These are phyloP conservation scores for Atractosteus spatula DNA, from an alignment of 2,113 vertebrate species.

Conservation along the genomic window DNA sequence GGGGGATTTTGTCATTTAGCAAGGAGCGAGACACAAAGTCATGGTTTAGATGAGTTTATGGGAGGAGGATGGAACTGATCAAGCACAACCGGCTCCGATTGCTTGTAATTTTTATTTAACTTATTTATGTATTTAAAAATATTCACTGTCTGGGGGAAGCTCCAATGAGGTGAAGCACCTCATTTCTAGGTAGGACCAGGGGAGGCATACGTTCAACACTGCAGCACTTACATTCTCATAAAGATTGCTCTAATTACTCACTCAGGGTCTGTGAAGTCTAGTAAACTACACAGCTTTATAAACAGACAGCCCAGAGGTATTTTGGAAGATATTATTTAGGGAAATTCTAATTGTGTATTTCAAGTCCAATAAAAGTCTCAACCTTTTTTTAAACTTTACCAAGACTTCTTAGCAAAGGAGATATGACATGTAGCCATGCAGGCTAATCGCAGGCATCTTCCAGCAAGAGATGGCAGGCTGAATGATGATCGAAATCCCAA, in stretches of 20 bases:
- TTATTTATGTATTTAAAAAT: background rate
- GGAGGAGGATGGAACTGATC: background rate
- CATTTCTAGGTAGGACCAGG: background rate
- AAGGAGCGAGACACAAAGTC: constrained; percentile 13
- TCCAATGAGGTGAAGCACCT: background rate
- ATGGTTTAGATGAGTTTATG: constrained; percentile 13
- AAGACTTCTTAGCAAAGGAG: too few relatives aligned
- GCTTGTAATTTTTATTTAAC: constrained; percentile 4
- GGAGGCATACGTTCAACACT: background rate
- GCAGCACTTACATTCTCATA: background rate
- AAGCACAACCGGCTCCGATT: constrained; percentile 7
- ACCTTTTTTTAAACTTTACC: too few relatives aligned
- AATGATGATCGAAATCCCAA: too few relatives aligned
- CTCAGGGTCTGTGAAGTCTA: background rate
- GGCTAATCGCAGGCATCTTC: too few relatives aligned
- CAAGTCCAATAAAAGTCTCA: too few relatives aligned
- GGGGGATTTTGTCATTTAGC: constrained; percentile 16
- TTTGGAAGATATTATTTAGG: background rate
- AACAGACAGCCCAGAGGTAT: background rate
- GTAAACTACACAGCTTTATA: background rate
- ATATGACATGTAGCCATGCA: too few relatives aligned
- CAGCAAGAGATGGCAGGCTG: too few relatives aligned
- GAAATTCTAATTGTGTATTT: background rate
- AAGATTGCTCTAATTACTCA: constrained; percentile 3
- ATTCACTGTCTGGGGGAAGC: background rate